Evolutionary conservation across 2,888 invertebrate genomes (phyloP).

Genomic region (Hyposoter didymator): DNA sequence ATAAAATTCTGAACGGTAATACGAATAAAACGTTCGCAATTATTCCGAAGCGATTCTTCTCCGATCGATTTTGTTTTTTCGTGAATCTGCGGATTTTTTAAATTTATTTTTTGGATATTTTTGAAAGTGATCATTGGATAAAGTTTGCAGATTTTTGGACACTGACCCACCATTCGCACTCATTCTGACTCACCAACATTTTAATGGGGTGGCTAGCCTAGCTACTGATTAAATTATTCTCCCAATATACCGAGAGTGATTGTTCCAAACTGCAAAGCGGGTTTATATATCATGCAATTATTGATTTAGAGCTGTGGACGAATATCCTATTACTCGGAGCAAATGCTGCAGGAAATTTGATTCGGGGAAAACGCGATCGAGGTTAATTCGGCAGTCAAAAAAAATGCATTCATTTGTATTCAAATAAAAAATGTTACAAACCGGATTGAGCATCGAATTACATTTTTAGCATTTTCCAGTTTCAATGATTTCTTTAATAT

Average conservation of each 20-base stretch:
- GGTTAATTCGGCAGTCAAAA: neutral
- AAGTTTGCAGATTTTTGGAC: neutral
- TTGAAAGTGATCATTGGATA: neutral
- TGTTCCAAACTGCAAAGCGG: slow-evolving; percentile 34
- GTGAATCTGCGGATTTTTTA: neutral
- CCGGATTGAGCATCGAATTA: neutral
- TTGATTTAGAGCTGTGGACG: slow-evolving; percentile 7
- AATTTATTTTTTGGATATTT: too few species aligned
- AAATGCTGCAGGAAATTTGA: slow-evolving; percentile 9
- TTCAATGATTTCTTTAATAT: too few species aligned
- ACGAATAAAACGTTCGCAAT: neutral
- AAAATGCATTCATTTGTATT: neutral
- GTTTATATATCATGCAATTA: slow-evolving; percentile 28
- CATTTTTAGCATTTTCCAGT: too few species aligned
- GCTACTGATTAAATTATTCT: slow-evolving; percentile 57
- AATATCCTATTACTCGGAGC: slow-evolving; percentile 3
- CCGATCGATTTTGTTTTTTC: neutral
- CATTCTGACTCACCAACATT: neutral
- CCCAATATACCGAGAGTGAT: slow-evolving; percentile 52
- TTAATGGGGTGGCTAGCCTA: slow-evolving; percentile 3
- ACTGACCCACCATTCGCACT: neutral
- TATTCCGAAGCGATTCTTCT: neutral
- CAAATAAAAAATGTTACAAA: neutral
- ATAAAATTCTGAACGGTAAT: too few species aligned
- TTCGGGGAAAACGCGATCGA: neutral